These are phyloP conservation scores for Thymelicus sylvestris DNA, from an alignment of 2,888 invertebrate genomes.

Conservation along the genomic window DNA sequence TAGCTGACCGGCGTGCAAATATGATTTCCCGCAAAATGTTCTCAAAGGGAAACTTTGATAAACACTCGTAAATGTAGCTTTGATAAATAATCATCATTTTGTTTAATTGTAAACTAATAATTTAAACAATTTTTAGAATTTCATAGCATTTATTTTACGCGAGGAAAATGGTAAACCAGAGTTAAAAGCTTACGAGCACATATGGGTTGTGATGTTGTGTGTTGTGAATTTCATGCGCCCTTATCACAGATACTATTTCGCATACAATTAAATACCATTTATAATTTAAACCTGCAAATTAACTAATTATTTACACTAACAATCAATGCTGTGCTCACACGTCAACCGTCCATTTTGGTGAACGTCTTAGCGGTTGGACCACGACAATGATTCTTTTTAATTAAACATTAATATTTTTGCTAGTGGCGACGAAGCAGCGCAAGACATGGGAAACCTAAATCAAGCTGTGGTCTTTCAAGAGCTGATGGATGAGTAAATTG, in stretches of 20 bases:
- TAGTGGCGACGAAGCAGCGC: too few relatives aligned
- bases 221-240: too few relatives aligned
- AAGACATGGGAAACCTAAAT: too few relatives aligned
- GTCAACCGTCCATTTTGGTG: background rate
- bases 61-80: slow-evolving; percentile 6
- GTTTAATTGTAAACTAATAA: too few relatives aligned
- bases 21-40: slow-evolving; percentile 19
- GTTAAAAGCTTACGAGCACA: too few relatives aligned
- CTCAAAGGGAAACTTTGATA: slow-evolving; percentile 22
- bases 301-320: slow-evolving; percentile 12
- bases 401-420: background rate
- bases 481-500: too few relatives aligned
- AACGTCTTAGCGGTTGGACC: background rate
- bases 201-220: too few relatives aligned
- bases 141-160: too few relatives aligned
- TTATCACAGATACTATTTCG: too few relatives aligned
- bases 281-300: slow-evolving; percentile 9
- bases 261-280: background rate
- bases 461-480: too few relatives aligned
- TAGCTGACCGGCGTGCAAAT: slow-evolving; percentile 17
- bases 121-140: too few relatives aligned
- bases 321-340: slow-evolving; percentile 2
- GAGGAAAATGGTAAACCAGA: too few relatives aligned
- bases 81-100: background rate
- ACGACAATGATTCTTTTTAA: background rate